phyloP scores from a whole-genome alignment of 2,888 invertebrate species.

The Oegoconia quadripuncta region DNA sequence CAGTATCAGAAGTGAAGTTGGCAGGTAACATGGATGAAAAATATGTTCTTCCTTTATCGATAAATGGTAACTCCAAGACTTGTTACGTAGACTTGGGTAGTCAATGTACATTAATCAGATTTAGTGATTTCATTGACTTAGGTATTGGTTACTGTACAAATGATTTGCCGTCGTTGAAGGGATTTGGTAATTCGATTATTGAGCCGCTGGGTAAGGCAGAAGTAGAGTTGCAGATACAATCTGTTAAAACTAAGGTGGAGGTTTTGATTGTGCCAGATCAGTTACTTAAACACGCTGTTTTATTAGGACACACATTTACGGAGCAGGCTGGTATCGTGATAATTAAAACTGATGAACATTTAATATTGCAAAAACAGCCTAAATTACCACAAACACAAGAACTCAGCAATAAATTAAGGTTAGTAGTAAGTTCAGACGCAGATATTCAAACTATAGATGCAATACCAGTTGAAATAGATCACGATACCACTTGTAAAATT shows the following conservation, averaged over 20 bases:
- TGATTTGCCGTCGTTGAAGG: conserved; percentile 7
- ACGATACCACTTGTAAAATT: background rate
- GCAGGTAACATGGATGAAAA: conserved; percentile 7
- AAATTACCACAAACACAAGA: background rate
- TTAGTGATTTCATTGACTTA: conserved; percentile 4
- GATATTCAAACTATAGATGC: background rate
- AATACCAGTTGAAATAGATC: conserved; percentile 1
- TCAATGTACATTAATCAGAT: too few species aligned
- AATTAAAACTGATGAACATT: conserved; percentile 2
- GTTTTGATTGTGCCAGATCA: conserved; percentile 8
- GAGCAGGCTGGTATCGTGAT: conserved; percentile 6
- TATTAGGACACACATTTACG: conserved; percentile 9
- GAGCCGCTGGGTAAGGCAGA: background rate
- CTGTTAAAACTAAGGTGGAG: conserved; percentile 1
- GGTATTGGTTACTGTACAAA: background rate
- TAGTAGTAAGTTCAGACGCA: conserved; percentile 3
- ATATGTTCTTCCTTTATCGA: conserved; percentile 1
- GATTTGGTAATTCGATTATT: conserved; percentile 6
- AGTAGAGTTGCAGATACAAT: background rate
- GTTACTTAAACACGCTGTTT: conserved; percentile 5
- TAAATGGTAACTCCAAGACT: conserved; percentile 3
- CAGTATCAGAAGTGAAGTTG: background rate
- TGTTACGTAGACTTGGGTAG: too few species aligned
- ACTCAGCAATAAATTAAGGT: background rate
- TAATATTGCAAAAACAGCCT: conserved; percentile 1